Evolutionary conservation across 92 coral and sea anemone genomes (phyloP), one percentile per base, ranked within the genome.

Genomic region (Palythoa grandis): DNA sequence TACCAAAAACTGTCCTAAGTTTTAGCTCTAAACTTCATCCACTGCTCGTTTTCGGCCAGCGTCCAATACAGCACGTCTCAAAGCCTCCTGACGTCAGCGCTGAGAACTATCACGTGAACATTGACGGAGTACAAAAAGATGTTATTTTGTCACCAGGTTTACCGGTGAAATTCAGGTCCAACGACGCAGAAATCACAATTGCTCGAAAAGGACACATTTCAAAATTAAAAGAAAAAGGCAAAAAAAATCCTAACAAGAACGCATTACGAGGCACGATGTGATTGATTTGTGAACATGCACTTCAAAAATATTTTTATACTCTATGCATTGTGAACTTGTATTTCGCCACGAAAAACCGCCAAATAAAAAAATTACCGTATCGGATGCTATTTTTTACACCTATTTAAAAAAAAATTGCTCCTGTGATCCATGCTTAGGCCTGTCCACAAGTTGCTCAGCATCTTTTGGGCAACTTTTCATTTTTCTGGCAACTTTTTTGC

Each of bases 111-210:
- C 43, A 53, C 22, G 60, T 80, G 22, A 80, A 13, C 74, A 39
- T 80, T 66, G 85, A 66, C 17, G 85, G 85, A 40, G 39, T 80
- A 14, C 74, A 80, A 65, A 66, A 80, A 47, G 85, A 80, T 67
- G n/a, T 80, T 22, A 43, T 66, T 39, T 38, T 63, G 57, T 19
- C 74, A 50, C 61, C 74, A 11, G 85, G 74, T 47, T 52, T n/a
- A 43, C 74, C 85, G 2, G 17, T 80, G 47, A 66, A 66, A 53
- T 47, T 80, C 47, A 65, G 20, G 22, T 65, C 85, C 72, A 80
- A 13, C 16, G 85, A 13, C 7, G 85, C 85, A 40, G 85, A 65
- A 47, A 47, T 80, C 72, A 66, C 85, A 8, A 50, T 80, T 47
- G 40, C 56, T 43, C 52, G 74, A 68, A 80, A 80, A 66, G 47